Evolutionary conservation across 2,888 invertebrate species (phyloP).

Genomic region (Harpalus rufipes): DNA sequence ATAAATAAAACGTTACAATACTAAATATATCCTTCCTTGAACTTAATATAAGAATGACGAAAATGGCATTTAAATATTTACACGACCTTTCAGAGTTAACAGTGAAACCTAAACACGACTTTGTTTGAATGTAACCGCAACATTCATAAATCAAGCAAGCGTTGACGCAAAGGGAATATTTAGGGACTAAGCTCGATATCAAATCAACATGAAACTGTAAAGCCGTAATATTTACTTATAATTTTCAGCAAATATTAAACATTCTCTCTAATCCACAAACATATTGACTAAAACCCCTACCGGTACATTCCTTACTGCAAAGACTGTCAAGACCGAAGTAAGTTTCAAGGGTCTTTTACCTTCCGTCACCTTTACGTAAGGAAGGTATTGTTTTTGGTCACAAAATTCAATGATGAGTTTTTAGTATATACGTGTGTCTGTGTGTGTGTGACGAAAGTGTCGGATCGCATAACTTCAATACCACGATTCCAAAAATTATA

Average conservation of each 20-base stretch:
- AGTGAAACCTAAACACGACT: not conserved
- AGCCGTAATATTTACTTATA: slow-evolving; percentile 41
- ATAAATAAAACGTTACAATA: too few species aligned
- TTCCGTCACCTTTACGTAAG: too few species aligned
- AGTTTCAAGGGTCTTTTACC: not conserved
- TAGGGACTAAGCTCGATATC: slow-evolving; percentile 50
- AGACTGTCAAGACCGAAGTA: not conserved
- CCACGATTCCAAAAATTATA: too few species aligned
- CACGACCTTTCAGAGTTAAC: not conserved
- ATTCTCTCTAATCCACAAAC: slow-evolving; percentile 45
- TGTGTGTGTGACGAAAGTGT: too few species aligned
- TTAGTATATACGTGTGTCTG: too few species aligned
- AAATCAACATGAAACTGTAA: slow-evolving; percentile 47
- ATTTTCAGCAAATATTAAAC: slow-evolving; percentile 54
- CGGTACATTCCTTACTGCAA: not conserved
- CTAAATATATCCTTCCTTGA: too few species aligned
- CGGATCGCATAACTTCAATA: too few species aligned
- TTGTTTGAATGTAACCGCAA: slow-evolving; percentile 11
- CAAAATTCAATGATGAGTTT: too few species aligned
- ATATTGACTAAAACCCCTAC: slow-evolving; percentile 25
- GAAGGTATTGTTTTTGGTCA: too few species aligned
- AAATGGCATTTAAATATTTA: slow-evolving; percentile 4
- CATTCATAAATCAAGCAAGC: slow-evolving; percentile 32
- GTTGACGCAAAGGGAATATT: slow-evolving; percentile 35
- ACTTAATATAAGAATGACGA: not conserved